phyloP scores from a whole-genome alignment of 2,113 vertebrate genomes.

The Mustelus asterias region DNA sequence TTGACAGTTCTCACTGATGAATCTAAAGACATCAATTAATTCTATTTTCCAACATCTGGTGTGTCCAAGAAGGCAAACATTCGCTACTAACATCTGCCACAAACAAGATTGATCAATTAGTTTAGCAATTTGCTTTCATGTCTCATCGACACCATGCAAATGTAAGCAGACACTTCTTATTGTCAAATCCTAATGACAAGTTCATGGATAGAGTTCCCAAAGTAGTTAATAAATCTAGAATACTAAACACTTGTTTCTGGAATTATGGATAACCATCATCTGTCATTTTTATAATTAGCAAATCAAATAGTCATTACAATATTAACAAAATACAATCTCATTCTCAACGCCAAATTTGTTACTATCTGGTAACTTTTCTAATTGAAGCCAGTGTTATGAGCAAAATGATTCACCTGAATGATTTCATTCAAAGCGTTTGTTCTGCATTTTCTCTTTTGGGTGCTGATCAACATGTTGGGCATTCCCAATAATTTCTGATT shows the following conservation, averaged over 20 bases:
- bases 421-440: too few relatives aligned
- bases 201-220: not conserved
- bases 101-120: not conserved
- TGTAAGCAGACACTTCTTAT: not conserved
- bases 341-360: too few relatives aligned
- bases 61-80: not conserved
- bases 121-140: not conserved
- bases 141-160: not conserved
- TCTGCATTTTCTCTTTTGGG: too few relatives aligned
- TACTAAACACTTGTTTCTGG: not conserved
- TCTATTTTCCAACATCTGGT: conserved; percentile 1
- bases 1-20: not conserved
- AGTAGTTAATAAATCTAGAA: not conserved
- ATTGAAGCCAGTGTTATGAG: too few relatives aligned
- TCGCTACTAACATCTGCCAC: not conserved
- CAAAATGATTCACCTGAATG: too few relatives aligned
- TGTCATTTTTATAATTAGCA: not conserved
- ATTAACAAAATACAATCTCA: too few relatives aligned
- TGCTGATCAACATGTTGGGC: too few relatives aligned
- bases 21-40: not conserved
- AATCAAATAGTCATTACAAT: not conserved
- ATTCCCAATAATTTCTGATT: too few relatives aligned
- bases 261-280: not conserved
- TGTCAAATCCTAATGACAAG: not conserved
- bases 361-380: too few relatives aligned